Evolutionary conservation across 2,797 vertebrate genomes (phyloP).

Genomic region (Dromococcyx pavoninus): DNA sequence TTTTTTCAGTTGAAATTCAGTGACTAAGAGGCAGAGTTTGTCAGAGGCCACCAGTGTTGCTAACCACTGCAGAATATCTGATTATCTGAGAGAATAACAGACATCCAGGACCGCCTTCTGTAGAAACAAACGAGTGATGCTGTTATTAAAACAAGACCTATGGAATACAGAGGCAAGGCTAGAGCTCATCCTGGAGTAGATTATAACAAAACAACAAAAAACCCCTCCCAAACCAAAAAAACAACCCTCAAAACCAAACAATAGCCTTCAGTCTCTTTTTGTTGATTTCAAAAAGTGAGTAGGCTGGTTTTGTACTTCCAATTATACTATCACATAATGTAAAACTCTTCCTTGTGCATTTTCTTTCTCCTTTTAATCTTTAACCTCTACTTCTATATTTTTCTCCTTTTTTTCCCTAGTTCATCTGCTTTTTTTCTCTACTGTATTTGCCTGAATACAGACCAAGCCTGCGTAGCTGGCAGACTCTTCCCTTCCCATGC

Average conservation of each 20-base stretch:
- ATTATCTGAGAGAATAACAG: neutral
- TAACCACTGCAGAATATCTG: neutral
- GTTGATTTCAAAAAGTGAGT: neutral
- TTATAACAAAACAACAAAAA: neutral
- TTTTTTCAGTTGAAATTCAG: neutral
- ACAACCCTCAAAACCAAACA: neutral
- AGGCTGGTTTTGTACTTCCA: neutral
- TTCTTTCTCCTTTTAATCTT: neutral
- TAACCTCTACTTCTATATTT: neutral
- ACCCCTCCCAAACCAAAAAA: neutral
- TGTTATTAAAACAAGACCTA: slow-evolving; percentile 20
- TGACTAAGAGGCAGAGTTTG: neutral
- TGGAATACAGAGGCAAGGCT: neutral
- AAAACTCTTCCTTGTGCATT: neutral
- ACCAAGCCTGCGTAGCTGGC: neutral
- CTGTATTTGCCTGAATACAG: neutral
- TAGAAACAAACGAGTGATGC: neutral
- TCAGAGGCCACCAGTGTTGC: neutral
- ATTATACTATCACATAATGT: neutral
- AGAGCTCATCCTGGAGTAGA: neutral
- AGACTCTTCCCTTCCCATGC: neutral
- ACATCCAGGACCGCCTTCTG: neutral
- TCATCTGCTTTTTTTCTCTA: neutral
- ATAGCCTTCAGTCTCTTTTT: neutral
- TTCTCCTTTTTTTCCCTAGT: neutral